Percentiles rank a stretch among this genome's conserved stretches.
phyloP scores from a whole-genome alignment of 2,113 vertebrate genomes.

The Lepus europaeus region DNA sequence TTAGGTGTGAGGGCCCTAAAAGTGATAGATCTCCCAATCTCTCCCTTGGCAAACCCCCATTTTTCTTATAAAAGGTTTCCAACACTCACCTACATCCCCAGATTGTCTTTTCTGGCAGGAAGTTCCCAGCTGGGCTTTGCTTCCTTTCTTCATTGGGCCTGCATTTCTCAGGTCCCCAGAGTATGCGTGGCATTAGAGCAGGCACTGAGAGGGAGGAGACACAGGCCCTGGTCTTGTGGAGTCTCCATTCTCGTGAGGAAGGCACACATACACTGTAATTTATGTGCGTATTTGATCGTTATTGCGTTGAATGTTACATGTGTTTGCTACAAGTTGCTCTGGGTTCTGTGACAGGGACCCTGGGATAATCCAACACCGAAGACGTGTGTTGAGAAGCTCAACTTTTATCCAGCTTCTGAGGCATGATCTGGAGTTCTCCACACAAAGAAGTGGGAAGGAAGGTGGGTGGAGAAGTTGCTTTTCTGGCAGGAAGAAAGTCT shows the following conservation, averaged over 20 bases:
- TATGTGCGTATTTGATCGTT: neutral
- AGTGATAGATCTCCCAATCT: neutral
- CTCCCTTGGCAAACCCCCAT: neutral
- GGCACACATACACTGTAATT: neutral
- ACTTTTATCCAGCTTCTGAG: constrained; percentile 3
- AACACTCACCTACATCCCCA: neutral
- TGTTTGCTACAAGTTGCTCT: neutral
- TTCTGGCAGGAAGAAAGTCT: neutral
- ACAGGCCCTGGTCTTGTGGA: neutral
- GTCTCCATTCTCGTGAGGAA: neutral
- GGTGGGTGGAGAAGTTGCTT: neutral
- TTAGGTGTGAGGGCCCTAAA: too few species aligned
- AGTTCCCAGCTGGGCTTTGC: neutral
- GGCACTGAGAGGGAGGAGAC: neutral
- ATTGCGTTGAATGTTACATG: neutral
- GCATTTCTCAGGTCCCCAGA: neutral
- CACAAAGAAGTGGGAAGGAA: neutral
- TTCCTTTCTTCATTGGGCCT: neutral
- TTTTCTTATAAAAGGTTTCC: neutral
- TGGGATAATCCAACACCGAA: neutral
- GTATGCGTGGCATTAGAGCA: rapidly evolving
- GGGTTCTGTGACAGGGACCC: neutral
- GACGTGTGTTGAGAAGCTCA: neutral
- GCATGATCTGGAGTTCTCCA: neutral
- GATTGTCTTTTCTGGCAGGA: neutral